phyloP scores from a whole-genome alignment of 2,113 vertebrate species.

The Coptodon bakossiorum region DNA sequence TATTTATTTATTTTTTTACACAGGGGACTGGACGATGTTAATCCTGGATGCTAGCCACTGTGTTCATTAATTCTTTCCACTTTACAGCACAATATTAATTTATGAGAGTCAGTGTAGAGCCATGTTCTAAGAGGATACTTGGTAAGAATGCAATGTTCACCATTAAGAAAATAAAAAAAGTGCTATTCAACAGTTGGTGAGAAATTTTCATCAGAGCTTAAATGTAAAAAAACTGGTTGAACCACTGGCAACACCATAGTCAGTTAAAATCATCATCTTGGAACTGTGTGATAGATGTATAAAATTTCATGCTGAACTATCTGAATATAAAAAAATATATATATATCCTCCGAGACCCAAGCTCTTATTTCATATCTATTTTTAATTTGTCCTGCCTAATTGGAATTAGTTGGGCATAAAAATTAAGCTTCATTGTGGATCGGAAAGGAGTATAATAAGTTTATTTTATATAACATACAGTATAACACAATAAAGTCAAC shows the following conservation, averaged over 20 bases:
- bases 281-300: not conserved
- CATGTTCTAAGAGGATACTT: not conserved
- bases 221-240: not conserved
- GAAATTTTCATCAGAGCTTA: not conserved
- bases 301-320: not conserved
- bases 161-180: not conserved
- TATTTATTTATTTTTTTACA: not conserved
- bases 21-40: not conserved
- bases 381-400: not conserved
- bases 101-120: not conserved
- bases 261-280: not conserved
- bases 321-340: fast-evolving
- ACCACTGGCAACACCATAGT: not conserved
- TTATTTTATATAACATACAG: not conserved
- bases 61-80: not conserved
- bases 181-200: not conserved
- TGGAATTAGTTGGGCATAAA: not conserved
- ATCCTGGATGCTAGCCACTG: not conserved
- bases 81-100: not conserved
- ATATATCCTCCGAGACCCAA: not conserved
- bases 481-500: not conserved
- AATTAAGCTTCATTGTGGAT: not conserved
- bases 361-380: not conserved
- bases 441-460: fast-evolving
- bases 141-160: not conserved